These are phyloP conservation scores for Percopsis omiscomaycus DNA, from an alignment of 2,797 vertebrate genomes.

Conservation along the genomic window DNA sequence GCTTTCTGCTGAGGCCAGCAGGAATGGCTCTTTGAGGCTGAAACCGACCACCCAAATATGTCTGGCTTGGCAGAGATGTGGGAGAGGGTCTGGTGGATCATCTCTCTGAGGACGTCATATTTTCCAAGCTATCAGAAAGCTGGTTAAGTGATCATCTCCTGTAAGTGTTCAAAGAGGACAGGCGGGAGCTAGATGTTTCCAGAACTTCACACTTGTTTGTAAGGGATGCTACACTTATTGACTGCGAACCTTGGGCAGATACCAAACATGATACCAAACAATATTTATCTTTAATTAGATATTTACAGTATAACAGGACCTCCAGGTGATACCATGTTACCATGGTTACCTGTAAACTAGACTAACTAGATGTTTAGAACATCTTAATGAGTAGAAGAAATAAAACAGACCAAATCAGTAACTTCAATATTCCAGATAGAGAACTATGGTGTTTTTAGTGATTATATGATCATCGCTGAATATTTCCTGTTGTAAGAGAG, in stretches of 20 bases:
- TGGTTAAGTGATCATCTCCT: constrained; percentile 55
- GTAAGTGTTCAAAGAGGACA: not conserved
- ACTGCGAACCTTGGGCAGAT: too few species aligned
- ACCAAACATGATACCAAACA: not conserved
- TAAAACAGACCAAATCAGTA: too few species aligned
- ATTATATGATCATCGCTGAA: too few species aligned
- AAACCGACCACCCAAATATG: constrained; percentile 66
- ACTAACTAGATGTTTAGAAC: constrained; percentile 1
- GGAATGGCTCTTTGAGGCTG: constrained; percentile 55
- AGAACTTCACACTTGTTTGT: too few species aligned
- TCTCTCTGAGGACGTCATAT: constrained; percentile 34
- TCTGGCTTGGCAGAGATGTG: constrained; percentile 74
- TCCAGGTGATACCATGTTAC: not conserved
- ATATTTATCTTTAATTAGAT: not conserved
- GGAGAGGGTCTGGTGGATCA: constrained; percentile 45
- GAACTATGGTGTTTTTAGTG: too few species aligned
- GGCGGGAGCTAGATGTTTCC: too few species aligned
- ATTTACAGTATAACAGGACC: not conserved
- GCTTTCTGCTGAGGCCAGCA: constrained; percentile 78
- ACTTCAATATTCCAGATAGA: too few species aligned
- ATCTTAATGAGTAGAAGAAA: too few species aligned
- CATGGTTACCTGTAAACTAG: not conserved
- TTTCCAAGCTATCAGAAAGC: constrained; percentile 64
- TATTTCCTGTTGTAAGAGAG: too few species aligned
- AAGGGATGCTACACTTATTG: too few species aligned